A percentile compares a stretch with the other conserved stretches of the same genome.
phyloP scores from a whole-genome alignment of 30 jellyfish, hydroid and myxozoan genomes.

The Haliclystus octoradiatus region DNA sequence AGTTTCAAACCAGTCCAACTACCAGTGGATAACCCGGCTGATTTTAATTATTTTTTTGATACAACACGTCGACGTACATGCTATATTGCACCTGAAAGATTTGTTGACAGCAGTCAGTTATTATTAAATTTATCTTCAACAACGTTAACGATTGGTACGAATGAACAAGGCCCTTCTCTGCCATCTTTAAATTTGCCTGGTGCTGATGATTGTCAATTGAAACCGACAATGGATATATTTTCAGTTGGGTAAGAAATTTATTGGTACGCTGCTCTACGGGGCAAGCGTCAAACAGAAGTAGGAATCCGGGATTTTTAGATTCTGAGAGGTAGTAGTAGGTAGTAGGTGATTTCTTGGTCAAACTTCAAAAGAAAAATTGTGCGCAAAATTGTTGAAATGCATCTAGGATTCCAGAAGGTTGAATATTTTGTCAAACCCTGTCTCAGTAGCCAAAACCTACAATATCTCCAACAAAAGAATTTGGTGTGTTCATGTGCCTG shows the following conservation, averaged over 20 bases:
- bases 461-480: too few species aligned
- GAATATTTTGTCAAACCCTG: too few species aligned
- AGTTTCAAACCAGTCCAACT: slow-evolving; percentile 90
- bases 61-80: slow-evolving; percentile 93
- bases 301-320: too few species aligned
- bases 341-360: too few species aligned
- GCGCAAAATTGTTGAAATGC: too few species aligned
- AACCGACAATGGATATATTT: slow-evolving; percentile 81
- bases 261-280: not conserved
- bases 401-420: too few species aligned
- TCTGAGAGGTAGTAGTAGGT: too few species aligned
- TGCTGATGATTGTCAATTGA: slow-evolving; percentile 63
- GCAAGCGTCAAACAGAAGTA: too few species aligned
- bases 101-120: slow-evolving; percentile 28
- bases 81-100: slow-evolving; percentile 97
- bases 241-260: slow-evolving; percentile 72
- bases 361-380: too few species aligned
- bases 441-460: too few species aligned
- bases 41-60: slow-evolving; percentile 91
- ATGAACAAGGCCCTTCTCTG: slow-evolving; percentile 41
- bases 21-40: slow-evolving; percentile 95
- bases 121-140: slow-evolving; percentile 42
- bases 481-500: too few species aligned
- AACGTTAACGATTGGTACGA: slow-evolving; percentile 19
- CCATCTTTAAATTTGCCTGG: slow-evolving; percentile 76